Conservation (phyloP, 2,888 invertebrate genomes). For the Drosophila austrosaltans region DNA sequence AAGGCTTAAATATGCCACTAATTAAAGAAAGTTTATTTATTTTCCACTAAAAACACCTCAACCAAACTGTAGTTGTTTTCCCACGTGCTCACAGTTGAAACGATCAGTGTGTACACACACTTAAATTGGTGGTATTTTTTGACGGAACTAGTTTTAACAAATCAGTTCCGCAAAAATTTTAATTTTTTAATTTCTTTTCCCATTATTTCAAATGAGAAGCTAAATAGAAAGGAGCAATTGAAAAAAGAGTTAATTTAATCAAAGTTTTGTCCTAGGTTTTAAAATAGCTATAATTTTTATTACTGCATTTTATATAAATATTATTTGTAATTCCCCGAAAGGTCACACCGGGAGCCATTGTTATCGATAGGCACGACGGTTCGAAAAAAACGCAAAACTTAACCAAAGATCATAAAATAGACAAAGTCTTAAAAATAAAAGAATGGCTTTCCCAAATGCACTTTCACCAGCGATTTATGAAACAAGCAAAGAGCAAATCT, state of each 20-base stretch:
- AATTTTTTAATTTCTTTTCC: no score
- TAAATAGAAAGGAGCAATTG: no score
- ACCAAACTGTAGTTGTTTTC: conserved; percentile 45
- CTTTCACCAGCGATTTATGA: not conserved
- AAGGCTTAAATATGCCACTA: conserved; percentile 57
- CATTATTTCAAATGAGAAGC: not conserved
- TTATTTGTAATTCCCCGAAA: not conserved
- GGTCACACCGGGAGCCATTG: not conserved
- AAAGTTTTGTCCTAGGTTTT: no score
- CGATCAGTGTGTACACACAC: conserved; percentile 50
- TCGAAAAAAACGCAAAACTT: not conserved
- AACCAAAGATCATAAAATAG: not conserved
- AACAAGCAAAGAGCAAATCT: not conserved
- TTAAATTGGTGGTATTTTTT: not conserved
- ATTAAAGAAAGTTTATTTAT: conserved; percentile 34
- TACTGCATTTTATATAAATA: no score
- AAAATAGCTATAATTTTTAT: no score
- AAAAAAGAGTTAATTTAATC: no score
- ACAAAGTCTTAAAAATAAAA: not conserved
- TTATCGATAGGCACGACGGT: not conserved
- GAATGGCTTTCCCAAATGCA: not conserved
- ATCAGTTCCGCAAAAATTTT: not conserved
- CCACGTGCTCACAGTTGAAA: conserved; percentile 53
- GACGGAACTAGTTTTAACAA: not conserved
- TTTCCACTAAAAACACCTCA: conserved; percentile 33